Evolutionary conservation across 2,797 vertebrate genomes (phyloP).

Genomic region (Erethizon dorsatum): DNA sequence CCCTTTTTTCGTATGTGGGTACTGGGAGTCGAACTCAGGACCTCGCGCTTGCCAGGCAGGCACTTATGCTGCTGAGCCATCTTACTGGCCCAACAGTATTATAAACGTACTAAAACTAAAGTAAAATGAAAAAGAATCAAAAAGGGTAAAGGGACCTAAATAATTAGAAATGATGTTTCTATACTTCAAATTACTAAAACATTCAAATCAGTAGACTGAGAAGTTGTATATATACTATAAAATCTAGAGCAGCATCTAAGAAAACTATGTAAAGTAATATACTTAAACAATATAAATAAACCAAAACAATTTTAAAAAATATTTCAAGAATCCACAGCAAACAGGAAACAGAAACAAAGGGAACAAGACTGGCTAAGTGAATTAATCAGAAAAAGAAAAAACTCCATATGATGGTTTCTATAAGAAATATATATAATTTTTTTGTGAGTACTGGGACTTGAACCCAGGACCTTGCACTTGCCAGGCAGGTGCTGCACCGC

Average conservation of each 20-base stretch:
- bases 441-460: too few relatives aligned
- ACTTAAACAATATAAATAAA: not conserved
- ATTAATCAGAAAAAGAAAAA: conserved; percentile 17
- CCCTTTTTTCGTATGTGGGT: too few relatives aligned
- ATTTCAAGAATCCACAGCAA: not conserved
- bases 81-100: not conserved
- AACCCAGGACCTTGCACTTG: too few relatives aligned
- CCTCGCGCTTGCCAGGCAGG: too few relatives aligned
- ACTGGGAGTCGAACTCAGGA: too few relatives aligned
- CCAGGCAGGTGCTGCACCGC: too few relatives aligned
- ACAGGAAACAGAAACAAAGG: not conserved
- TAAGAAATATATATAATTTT: not conserved
- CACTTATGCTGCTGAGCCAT: too few relatives aligned
- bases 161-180: conserved; percentile 11
- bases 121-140: not conserved
- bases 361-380: not conserved
- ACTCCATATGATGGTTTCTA: not conserved
- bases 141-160: not conserved
- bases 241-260: not conserved
- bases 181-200: not conserved
- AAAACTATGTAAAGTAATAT: not conserved
- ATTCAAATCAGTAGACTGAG: not conserved
- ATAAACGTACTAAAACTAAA: not conserved
- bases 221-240: not conserved
- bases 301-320: not conserved